Evolutionary conservation across 53 echinoderm and acorn worm species (phyloP), one percentile per base, ranked within the genome.

Genomic region (Zoroaster sp.): DNA sequence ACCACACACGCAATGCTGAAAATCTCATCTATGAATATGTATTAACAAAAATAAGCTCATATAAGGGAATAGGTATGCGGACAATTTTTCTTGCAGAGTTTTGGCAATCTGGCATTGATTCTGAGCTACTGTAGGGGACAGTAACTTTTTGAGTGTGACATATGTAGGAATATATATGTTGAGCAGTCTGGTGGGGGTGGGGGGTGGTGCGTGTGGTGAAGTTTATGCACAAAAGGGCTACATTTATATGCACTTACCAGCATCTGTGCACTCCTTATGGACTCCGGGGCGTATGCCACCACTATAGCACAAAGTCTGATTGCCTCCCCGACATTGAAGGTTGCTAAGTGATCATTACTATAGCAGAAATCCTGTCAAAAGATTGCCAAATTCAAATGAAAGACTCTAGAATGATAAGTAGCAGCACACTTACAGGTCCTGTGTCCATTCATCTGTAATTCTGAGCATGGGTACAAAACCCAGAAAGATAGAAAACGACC

Each of bases 251-350:
- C 18, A 78, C 97, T 92, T 89, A 98, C 98, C 95, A 98, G 54
- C 98, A 98, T 98, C 72, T 98, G 98, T 72, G 93, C 98, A 88
- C 98, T 98, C 11, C 98, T 74, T 14, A 92, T 89, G 33, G 94
- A 91, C 44, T 98, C 98, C 15, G 98, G 98, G 1, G 98, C 91
- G 63, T 95, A 98, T 1, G 98, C 98, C 3, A 98, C 98, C 1
- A 98, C 98, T 13, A 95, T 90, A 33, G 96, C 95, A 88, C 97
- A 98, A 35, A 98, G 87, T 11, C 98, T 88, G 74, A 98, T 94
- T 10, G 98, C 98, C 73, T 98, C 98, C 9, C 87, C 47, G 74
- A 94, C 91, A 21, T 65, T 91, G 49, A 98, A 98, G 47, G 87
- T 87, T 39, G 91, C 91, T 55, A 92, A 68, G 38, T 88, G 89